Evolutionary conservation across 2,113 vertebrate species (phyloP).

Genomic region (Plecturocebus donacophilus): DNA sequence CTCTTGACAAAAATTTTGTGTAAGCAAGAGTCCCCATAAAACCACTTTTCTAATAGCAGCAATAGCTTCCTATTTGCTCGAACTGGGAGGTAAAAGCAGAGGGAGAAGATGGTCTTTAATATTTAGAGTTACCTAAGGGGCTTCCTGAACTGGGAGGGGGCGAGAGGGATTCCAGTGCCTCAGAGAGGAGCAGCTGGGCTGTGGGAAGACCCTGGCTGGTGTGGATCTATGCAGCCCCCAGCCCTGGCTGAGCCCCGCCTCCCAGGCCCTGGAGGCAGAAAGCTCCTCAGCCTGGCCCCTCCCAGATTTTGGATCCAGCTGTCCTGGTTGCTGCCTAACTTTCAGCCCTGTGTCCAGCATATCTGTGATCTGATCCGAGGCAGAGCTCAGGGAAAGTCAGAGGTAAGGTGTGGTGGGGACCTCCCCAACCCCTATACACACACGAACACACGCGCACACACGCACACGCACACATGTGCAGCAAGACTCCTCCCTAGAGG

Average conservation of each 20-base stretch:
- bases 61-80: background rate
- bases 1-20: background rate
- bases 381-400: background rate
- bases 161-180: rapidly evolving
- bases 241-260: background rate
- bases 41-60: background rate
- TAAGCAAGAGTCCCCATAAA: background rate
- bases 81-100: no score
- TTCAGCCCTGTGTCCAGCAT: background rate
- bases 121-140: background rate
- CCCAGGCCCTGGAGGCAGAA: background rate
- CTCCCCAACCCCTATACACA: background rate
- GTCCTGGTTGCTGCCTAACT: background rate
- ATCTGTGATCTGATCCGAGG: background rate
- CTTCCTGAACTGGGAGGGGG: background rate
- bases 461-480: rapidly evolving
- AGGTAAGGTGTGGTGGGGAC: background rate
- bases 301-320: background rate
- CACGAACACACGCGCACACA: background rate
- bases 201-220: background rate
- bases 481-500: background rate
- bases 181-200: background rate
- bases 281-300: background rate
- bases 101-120: background rate
- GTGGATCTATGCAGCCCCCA: background rate